Base-by-base conservation (phyloP, 1,140 invertebrate genomes). In the Cardiocondyla obscurior region DNA sequence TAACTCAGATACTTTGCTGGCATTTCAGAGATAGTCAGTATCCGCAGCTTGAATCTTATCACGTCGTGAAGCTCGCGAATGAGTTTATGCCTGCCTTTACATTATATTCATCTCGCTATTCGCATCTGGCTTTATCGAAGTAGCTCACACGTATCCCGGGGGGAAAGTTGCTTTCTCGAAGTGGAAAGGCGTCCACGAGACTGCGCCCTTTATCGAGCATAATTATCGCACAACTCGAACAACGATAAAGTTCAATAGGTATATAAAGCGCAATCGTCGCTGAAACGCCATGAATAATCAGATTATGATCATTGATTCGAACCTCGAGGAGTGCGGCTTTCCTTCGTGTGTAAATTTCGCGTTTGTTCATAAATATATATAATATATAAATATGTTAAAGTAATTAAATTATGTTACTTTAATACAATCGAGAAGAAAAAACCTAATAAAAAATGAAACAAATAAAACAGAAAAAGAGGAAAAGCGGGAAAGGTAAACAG, bases 101-200 rank as follows among this genome's bases (percentile, higher is more conserved):
- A 84, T 60, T 86, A 85, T 85, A 76, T 85, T 30, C 42, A 74
- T 86, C 60, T 85, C 51, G 83, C 77, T 77, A 81, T 51, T 49
- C 67, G 81, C 30, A 60, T 86, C 77, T 67, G 60, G 60, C 51
- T 84, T 82, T 82, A 86, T 86, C 73, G 70, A 74, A 82, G 72
- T 62, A 53, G 58, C 46, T 19, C 44, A 30, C n/a, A 58, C 69
- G 33, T 36, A 60, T 6, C 36, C 25, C 36, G 36, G 60, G 53
- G 36, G n/a, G 44, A 36, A 1, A 42, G 36, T 30, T 22, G 53
- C 53, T 74, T 74, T 60, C 44, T 60, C 53, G 36, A 28, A 44
- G 8, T 14, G 53, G 25, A 8, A 74, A 44, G 30, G 6, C 53
- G 28, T 64, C 4, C 44, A 44, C 33, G 65, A 28, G n/a, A 73